These are phyloP conservation scores for Chaenodraco wilsoni DNA, from an alignment of 2,797 vertebrate genomes.

Conservation along the genomic window DNA sequence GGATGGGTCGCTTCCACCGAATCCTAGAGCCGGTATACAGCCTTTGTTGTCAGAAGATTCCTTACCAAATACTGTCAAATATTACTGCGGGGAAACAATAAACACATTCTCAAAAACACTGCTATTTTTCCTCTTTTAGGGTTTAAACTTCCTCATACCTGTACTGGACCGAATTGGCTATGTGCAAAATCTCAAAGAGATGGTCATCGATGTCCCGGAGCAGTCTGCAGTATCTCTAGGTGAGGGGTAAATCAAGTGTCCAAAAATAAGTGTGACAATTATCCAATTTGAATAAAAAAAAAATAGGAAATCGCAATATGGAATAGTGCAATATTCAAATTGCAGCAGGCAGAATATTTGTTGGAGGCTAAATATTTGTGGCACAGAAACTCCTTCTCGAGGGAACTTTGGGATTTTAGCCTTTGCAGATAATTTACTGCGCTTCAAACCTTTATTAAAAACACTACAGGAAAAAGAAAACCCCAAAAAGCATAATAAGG, in stretches of 20 bases:
- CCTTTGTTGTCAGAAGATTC: not conserved
- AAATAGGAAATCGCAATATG: no score
- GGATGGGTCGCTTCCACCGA: slow-evolving; percentile 95
- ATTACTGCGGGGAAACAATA: not conserved
- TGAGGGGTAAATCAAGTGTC: not conserved
- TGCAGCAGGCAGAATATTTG: no score
- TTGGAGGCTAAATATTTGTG: no score
- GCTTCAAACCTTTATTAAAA: no score
- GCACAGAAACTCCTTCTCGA: no score
- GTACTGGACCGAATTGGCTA: slow-evolving; percentile 92
- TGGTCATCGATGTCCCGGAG: slow-evolving; percentile 97
- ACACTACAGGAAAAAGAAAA: no score
- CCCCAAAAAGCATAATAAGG: no score
- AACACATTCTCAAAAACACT: not conserved
- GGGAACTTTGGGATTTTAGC: no score
- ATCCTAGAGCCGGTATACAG: slow-evolving; percentile 91
- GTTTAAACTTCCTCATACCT: slow-evolving; percentile 95
- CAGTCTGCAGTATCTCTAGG: slow-evolving; percentile 95
- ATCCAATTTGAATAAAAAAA: no score
- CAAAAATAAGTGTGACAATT: not conserved
- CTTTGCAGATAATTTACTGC: no score
- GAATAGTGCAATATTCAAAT: no score
- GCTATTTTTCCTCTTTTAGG: slow-evolving; percentile 77
- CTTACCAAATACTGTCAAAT: not conserved
- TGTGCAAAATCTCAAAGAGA: slow-evolving; percentile 97